phyloP scores from a whole-genome alignment of 2,113 vertebrate species.

The Nothoprocta perdicaria region DNA sequence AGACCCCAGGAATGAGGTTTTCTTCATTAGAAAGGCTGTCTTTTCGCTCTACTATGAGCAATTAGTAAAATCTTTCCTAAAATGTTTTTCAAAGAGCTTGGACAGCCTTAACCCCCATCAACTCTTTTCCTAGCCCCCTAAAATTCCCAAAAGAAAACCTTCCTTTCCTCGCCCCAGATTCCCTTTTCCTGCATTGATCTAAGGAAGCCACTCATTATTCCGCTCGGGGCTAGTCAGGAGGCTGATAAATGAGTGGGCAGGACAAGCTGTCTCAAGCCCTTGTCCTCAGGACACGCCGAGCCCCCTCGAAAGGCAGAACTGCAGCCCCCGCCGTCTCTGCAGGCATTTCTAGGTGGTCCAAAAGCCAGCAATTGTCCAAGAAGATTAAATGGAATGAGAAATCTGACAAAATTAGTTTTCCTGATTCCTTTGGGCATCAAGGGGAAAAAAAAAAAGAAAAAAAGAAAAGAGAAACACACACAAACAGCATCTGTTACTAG shows the following conservation, averaged over 20 bases:
- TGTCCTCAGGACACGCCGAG: slow-evolving; percentile 37
- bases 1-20: not conserved
- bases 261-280: slow-evolving; percentile 45
- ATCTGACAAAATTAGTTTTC: not conserved
- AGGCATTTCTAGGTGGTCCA: not conserved
- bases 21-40: not conserved
- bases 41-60: not conserved
- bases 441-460: no score
- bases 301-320: not conserved
- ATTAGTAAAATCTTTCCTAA: slow-evolving; percentile 32
- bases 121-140: slow-evolving; percentile 17
- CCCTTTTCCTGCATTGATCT: slow-evolving; percentile 4
- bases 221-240: slow-evolving; percentile 38
- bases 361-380: not conserved
- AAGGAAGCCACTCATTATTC: slow-evolving; percentile 15
- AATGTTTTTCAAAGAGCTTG: slow-evolving; percentile 44
- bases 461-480: no score
- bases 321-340: not conserved
- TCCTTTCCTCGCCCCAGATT: slow-evolving; percentile 40
- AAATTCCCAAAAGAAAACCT: slow-evolving; percentile 32
- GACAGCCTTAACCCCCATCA: not conserved
- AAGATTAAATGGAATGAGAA: not conserved
- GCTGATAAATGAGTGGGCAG: slow-evolving; percentile 35
- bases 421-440: not conserved
- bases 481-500: not conserved